phyloP scores from a whole-genome alignment of 2,113 vertebrate species.

The Morphnarchus princeps region DNA sequence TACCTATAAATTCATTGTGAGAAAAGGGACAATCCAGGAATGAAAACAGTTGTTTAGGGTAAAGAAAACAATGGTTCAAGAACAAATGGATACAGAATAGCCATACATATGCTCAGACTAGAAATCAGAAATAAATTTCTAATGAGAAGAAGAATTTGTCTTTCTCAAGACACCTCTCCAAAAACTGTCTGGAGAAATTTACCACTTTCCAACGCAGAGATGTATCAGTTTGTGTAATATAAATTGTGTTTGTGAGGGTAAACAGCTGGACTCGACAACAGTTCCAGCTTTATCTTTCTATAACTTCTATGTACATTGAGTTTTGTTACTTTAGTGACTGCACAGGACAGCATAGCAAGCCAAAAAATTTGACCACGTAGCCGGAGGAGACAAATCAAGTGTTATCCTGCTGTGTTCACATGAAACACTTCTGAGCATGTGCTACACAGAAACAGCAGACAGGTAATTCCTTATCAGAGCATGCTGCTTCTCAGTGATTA shows the following conservation, averaged over 20 bases:
- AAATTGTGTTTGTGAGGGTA: not conserved
- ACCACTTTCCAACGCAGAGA: not conserved
- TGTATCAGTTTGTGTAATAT: not conserved
- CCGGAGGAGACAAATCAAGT: not conserved
- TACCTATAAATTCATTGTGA: not conserved
- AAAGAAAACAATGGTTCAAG: not conserved
- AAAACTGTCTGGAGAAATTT: not conserved
- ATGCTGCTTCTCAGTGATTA: not conserved
- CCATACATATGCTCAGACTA: not conserved
- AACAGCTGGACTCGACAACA: not conserved
- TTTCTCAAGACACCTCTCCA: not conserved
- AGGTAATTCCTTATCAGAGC: not conserved
- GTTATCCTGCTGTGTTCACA: not conserved
- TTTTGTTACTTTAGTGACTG: not conserved
- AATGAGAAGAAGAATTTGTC: not conserved
- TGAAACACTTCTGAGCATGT: not conserved
- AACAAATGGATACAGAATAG: not conserved
- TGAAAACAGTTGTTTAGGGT: not conserved
- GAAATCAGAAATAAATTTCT: not conserved
- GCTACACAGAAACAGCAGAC: not conserved
- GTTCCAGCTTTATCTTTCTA: not conserved
- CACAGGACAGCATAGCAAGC: not conserved
- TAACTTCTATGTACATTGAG: rapidly evolving
- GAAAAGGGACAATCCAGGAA: not conserved
- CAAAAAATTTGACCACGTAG: not conserved